Evolutionary conservation across 2,113 vertebrate genomes (phyloP).

Genomic region (Gobius niger): DNA sequence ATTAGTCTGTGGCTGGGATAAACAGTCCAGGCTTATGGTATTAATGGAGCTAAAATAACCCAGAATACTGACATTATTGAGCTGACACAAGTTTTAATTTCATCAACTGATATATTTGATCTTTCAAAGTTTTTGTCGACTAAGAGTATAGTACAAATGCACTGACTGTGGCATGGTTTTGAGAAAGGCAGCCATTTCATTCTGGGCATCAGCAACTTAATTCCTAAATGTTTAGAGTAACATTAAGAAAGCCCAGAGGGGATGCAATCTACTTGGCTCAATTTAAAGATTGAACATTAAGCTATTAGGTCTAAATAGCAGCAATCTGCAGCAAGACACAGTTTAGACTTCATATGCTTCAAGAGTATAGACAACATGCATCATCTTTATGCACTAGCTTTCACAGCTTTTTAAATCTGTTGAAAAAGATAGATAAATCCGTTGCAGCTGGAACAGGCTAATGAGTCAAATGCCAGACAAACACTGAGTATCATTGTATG

Average conservation of each 20-base stretch:
- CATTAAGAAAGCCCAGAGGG: constrained; percentile 52
- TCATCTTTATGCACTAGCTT: constrained; percentile 28
- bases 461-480: background rate
- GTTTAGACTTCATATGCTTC: constrained; percentile 21
- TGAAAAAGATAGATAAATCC: constrained; percentile 2
- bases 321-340: constrained; percentile 42
- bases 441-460: background rate
- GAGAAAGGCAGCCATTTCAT: background rate
- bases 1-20: constrained; percentile 47
- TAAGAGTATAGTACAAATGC: too few species aligned
- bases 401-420: background rate
- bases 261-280: constrained; percentile 36
- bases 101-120: too few species aligned
- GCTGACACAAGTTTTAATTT: constrained; percentile 10
- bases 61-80: constrained; percentile 45
- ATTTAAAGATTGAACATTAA: constrained; percentile 48
- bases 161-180: constrained; percentile 40
- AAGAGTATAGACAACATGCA: too few species aligned
- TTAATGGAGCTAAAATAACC: constrained; percentile 58
- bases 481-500: constrained; percentile 3
- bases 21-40: constrained; percentile 45
- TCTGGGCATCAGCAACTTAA: constrained; percentile 43
- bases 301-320: constrained; percentile 42
- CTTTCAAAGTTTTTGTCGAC: too few species aligned
- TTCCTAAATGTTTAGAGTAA: constrained; percentile 62